Percentiles rank a stretch among this genome's conserved stretches.
phyloP scores from a whole-genome alignment of 2,888 invertebrate genomes.

The Andrena fulva region DNA sequence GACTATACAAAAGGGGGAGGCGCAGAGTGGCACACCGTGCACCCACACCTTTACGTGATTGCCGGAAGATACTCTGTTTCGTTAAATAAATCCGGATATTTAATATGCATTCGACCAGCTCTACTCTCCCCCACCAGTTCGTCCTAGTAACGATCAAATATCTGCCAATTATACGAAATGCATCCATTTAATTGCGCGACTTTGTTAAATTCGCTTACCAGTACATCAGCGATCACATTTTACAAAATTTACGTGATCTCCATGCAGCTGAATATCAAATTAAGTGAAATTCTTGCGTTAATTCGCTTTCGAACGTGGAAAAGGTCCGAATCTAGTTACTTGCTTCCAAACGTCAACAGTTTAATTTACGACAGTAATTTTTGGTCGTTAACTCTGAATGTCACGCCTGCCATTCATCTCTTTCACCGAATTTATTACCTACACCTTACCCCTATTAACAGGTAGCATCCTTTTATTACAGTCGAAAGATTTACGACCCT shows the following conservation, averaged over 20 bases:
- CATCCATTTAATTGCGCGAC: slow-evolving; percentile 54
- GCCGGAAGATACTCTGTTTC: slow-evolving; percentile 63
- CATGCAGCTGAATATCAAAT: slow-evolving; percentile 1
- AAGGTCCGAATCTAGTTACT: neutral
- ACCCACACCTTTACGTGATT: slow-evolving; percentile 65
- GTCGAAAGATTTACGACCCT: neutral
- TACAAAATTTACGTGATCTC: neutral
- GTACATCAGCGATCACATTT: slow-evolving; percentile 10
- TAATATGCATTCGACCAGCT: slow-evolving; percentile 37
- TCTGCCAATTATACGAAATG: slow-evolving; percentile 26
- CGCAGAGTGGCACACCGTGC: slow-evolving; percentile 58
- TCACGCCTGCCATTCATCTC: neutral
- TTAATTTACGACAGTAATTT: slow-evolving; percentile 1
- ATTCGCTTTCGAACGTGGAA: neutral
- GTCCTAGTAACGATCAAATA: slow-evolving; percentile 25
- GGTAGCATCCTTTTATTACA: slow-evolving; percentile 12
- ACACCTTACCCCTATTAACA: neutral
- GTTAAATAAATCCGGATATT: slow-evolving; percentile 70
- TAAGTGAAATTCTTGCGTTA: slow-evolving; percentile 13
- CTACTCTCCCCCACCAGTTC: neutral
- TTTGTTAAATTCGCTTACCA: slow-evolving; percentile 30
- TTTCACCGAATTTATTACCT: neutral
- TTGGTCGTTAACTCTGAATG: neutral
- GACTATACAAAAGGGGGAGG: slow-evolving; percentile 58
- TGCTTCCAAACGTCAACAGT: neutral